These are phyloP conservation scores for Toxotes jaculatrix DNA, from an alignment of 2,113 vertebrate species.

Conservation along the genomic window DNA sequence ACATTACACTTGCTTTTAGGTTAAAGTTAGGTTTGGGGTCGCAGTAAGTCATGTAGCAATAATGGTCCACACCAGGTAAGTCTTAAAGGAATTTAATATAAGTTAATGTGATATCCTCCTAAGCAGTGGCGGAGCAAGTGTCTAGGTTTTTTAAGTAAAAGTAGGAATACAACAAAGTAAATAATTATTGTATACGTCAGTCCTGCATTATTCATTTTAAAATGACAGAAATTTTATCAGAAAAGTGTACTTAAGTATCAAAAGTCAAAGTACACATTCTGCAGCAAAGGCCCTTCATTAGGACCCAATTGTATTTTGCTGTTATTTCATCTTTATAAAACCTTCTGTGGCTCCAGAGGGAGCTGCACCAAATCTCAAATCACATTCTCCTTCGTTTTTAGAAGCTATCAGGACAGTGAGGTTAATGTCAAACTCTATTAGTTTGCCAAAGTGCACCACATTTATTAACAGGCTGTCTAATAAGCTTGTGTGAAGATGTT, in stretches of 20 bases:
- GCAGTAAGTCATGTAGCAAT: background rate
- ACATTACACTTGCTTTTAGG: background rate
- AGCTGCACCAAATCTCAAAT: too few species aligned
- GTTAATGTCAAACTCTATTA: background rate
- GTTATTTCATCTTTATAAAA: too few species aligned
- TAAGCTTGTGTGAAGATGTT: conserved; percentile 26
- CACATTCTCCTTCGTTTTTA: background rate
- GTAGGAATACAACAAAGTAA: background rate
- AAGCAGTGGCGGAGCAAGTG: background rate
- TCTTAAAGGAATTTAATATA: background rate
- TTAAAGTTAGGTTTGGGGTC: background rate
- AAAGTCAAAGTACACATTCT: too few species aligned
- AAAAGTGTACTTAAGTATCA: background rate
- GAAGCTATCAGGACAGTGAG: background rate
- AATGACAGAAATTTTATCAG: background rate
- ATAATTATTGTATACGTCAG: background rate
- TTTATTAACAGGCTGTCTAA: conserved; percentile 9
- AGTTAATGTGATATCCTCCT: background rate
- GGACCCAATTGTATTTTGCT: too few species aligned
- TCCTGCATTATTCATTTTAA: background rate
- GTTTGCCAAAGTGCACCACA: background rate
- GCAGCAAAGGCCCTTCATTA: too few species aligned
- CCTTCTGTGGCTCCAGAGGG: too few species aligned
- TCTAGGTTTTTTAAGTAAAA: background rate
- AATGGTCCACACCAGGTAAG: too few species aligned